Evolutionary conservation across 1,140 invertebrate genomes (phyloP).

Genomic region (Tribolium madens): DNA sequence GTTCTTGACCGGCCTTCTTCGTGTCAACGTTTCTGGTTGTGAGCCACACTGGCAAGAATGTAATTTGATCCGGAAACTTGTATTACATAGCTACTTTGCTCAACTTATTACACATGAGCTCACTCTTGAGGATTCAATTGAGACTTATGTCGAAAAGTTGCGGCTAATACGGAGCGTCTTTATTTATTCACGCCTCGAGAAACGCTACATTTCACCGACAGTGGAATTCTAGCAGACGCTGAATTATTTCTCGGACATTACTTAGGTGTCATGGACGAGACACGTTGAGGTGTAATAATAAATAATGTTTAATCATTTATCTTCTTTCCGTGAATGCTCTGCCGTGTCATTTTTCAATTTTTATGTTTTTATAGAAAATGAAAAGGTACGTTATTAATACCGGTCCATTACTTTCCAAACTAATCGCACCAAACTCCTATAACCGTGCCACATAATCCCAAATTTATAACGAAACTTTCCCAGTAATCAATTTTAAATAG

Average conservation of each 20-base stretch:
- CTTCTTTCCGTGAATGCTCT: neutral
- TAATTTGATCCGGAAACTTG: constrained; percentile 37
- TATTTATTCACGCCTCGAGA: neutral
- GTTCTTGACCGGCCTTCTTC: constrained; percentile 25
- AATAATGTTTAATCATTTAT: constrained; percentile 24
- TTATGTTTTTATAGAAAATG: constrained; percentile 6
- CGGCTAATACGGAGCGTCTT: neutral
- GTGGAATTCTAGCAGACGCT: neutral
- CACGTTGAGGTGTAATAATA: constrained; percentile 19
- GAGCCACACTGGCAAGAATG: constrained; percentile 3
- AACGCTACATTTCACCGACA: neutral
- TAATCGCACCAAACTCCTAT: constrained; percentile 8
- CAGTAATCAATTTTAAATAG: neutral
- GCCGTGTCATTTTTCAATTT: constrained; percentile 2
- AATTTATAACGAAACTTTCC: constrained; percentile 7
- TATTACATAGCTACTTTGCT: constrained; percentile 23
- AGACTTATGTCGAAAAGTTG: constrained; percentile 10
- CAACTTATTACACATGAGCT: constrained; percentile 24
- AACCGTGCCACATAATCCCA: constrained; percentile 7
- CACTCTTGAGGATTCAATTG: constrained; percentile 3
- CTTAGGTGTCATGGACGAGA: neutral
- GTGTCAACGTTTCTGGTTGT: constrained; percentile 30
- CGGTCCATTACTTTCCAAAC: neutral
- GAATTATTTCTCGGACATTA: constrained; percentile 19
- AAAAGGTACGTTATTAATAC: constrained; percentile 5